Base-by-base conservation (phyloP, 1,140 invertebrate species). In the Polyergus mexicanus region DNA sequence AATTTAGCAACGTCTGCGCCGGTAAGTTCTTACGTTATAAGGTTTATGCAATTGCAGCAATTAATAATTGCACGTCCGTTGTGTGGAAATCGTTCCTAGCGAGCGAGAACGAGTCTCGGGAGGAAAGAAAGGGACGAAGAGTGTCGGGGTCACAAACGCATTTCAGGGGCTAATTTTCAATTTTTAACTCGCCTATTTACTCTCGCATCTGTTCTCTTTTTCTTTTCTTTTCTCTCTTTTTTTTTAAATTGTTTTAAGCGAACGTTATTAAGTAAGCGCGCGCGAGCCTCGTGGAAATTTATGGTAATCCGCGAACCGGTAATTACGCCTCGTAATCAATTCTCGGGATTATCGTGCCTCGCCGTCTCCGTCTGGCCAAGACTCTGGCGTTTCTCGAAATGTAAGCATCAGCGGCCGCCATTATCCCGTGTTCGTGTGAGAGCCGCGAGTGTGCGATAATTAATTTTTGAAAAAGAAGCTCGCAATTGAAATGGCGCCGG, bases 261-360 rank as follows among this genome's bases (percentile, higher is more conserved):
- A 72, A 56, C 54, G 19, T 84, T 84, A 77, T 84, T 84, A 84
- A 66, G 81, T 71, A 58, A 63, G 13, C 54, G 65, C 66, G 65
- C 47, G 66, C 71, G 71, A 80, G 66, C 62, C 58, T 83, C 76
- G 89, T 89, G 89, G 62, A 87, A 86, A 91, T 91, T 90, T 86
- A 91, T 91, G 90, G n/a, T 88, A 91, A 91, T 90, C 28, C 41
- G 28, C 19, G 32, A 32, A 25, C 41, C 74, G 68, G 83, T 87
- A 91, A 91, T 91, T 91, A 87, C 86, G 83, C 84, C 84, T 38
- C 62, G 65, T 88, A 90, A 90, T 91, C 86, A 91, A 91, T 91
- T 89, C 84, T 86, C 69, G 68, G 25, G 78, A 66, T 78, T 86
- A 86, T 89, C 86, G 76, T 69, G 69, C 74, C 63, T 78, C 69